These are phyloP conservation scores for Troides helena DNA, from an alignment of 2,888 invertebrate species.

Conservation along the genomic window DNA sequence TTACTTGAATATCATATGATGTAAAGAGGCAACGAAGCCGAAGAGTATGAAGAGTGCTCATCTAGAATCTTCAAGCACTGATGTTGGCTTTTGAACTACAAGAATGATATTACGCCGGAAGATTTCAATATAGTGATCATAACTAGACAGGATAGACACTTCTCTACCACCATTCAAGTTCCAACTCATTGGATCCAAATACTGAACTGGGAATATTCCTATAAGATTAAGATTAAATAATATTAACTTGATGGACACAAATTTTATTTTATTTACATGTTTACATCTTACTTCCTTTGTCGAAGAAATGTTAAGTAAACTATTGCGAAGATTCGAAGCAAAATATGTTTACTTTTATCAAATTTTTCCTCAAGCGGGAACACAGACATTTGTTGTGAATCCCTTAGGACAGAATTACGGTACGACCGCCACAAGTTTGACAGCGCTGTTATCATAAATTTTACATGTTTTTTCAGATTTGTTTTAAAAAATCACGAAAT, in stretches of 20 bases:
- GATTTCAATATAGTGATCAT: no score
- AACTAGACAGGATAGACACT: no score
- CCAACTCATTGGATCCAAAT: no score
- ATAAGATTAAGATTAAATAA: no score
- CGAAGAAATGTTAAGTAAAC: background rate
- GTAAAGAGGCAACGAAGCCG: no score
- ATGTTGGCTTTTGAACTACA: no score
- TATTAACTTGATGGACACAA: background rate
- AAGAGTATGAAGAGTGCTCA: no score
- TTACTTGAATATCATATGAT: no score
- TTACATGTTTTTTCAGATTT: background rate
- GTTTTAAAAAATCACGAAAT: background rate
- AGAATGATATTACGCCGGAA: no score
- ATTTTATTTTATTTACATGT: background rate
- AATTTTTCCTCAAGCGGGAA: background rate
- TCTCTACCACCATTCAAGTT: no score
- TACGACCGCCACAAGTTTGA: background rate
- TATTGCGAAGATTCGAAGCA: background rate
- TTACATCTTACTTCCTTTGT: background rate
- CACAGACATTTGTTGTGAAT: background rate
- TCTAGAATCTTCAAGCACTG: no score
- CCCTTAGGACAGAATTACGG: background rate
- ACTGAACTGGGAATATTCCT: no score
- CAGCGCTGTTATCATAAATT: background rate
- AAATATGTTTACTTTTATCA: background rate